Base-by-base conservation (phyloP, 2,888 invertebrate species). In the Dimorphilus gyrociliatus region DNA sequence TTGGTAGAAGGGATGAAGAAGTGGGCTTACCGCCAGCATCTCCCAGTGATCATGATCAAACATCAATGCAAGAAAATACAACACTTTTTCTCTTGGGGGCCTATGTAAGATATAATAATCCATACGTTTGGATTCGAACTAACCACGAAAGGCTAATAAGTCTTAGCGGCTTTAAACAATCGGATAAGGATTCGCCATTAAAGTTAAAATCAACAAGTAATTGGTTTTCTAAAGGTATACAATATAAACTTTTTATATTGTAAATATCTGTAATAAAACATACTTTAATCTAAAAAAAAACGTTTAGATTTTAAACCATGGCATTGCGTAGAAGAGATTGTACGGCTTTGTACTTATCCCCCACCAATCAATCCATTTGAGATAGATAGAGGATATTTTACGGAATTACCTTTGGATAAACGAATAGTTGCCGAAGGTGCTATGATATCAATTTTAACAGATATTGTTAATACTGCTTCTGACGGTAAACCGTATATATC, bases 61-160 rank as follows among this genome's bases (percentile, higher is more conserved):
- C 14, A 12, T 37, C 40, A 6, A 37, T 52, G 53, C 46, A 46
- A 37, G 44, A 42, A 1, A 45, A 45, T 23, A 41, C 45, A 1
- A 53, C 52, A 4, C 25, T 50, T 27, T 53, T 54, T 30, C 37
- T 54, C 23, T 40, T 54, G 16, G 54, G 52, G 19, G 52, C 51
- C 2, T 54, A 54, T 40, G 41, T 46, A 8, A 35, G 48, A 13
- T 53, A 54, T 39, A 45, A 38, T 26, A 48, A 51, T 42, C 54
- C 54, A 2, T 51, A 52, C 33, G 52, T 52, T 5, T 54, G 54
- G 54, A 51, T 52, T 3, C 32, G 52, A 10, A 50, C 54, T 4
- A 53, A 54, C 36, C 54, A 54, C 32, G 42, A 46, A 4, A 33
- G 51, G n/a, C 44, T 53, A 2, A 43, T 50, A n/a, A 48, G 41